Evolutionary conservation across 1,140 invertebrate species (phyloP), one percentile per base, ranked within the genome.

Genomic region (Meteorus sp.): DNA sequence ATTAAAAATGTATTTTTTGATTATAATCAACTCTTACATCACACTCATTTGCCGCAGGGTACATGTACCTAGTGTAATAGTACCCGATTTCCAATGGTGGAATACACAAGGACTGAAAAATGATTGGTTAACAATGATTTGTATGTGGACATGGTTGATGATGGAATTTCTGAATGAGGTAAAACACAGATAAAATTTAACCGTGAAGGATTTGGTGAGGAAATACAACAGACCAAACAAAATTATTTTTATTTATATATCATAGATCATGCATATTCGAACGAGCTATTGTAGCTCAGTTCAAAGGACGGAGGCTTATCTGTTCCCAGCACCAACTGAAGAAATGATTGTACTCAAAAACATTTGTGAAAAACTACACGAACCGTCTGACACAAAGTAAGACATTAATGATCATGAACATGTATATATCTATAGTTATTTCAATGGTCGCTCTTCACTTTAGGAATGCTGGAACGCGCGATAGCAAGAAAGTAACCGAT

Each of bases 91-190:
- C 25, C 56, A 73, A 31, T 55, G 73, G 7, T 68, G 65, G 48
- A 47, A 62, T 19, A 13, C 59, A 31, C 59, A 66, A 48, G 65
- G 54, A 22, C n/a, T 61, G n/a, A 59, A 64, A 11, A 63, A 64
- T 29, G 59, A 69, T 47, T 35, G 51, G 1, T 31, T 27, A 25
- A 62, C 48, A 39, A 45, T 69, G 17, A 25, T 65, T 19, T 70
- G 61, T 6, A 62, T 75, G 29, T 73, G 67, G 65, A 45, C 73
- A 13, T 77, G 75, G 73, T 72, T 71, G 31, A 39, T 57, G 13
- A 53, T 44, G 17, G 73, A 77, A 29, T 73, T 71, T 15, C 35
- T 73, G 20, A 68, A 75, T 65, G 72, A 72, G 50, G 75, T 77
- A 65, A 66, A 45, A 7, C 29, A 4, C 27, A 31, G 25, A 48